Evolutionary conservation across 2,797 vertebrate species (phyloP), one percentile per base, ranked within the genome.

Genomic region (Phoeniculus purpureus): DNA sequence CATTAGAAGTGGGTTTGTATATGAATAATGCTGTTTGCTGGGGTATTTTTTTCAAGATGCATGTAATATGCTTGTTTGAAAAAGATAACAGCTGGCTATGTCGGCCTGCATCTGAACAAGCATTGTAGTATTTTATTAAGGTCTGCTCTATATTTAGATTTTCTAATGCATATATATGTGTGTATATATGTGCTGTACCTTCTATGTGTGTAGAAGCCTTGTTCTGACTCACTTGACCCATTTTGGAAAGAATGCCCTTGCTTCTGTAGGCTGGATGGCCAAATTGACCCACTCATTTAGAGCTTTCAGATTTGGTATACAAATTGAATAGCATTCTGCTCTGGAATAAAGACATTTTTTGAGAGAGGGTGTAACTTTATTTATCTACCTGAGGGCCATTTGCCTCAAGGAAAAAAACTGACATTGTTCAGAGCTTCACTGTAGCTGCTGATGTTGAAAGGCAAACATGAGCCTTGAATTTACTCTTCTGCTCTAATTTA

Each of bases 321-420:
- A 77, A 72, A 12, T 34, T 10, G 10, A 66, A 60, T 58, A 10
- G 14, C 16, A 21, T 85, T 92, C 26, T 17, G 45, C 79, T 23
- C 81, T 68, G 62, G 54, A 72, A 29, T 94, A 73, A 61, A 56
- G 77, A 34, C 58, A 54, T n/a, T 94, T 91, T 94, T 74, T 8
- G 37, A 2, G 3, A 55, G 65, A 73, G 64, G 60, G 50, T 82
- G 55, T 71, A 66, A 59, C 82, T 65, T 50, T 66, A 7, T 62
- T 93, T 92, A 22, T 61, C 47, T 94, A 80, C 68, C 81, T 78
- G 54, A 78, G 73, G 86, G 74, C 65, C 68, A 5, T 70, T 29
- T 76, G 75, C 56, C 68, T 89, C 48, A 31, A 66, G 65, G 75
- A 45, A 55, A 61, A 61, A 61, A 2, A 15, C 19, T 43, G 43